Percentiles rank a stretch among this genome's conserved stretches.
phyloP scores from a whole-genome alignment of 2,888 invertebrate genomes.

The Pheosia tremula region DNA sequence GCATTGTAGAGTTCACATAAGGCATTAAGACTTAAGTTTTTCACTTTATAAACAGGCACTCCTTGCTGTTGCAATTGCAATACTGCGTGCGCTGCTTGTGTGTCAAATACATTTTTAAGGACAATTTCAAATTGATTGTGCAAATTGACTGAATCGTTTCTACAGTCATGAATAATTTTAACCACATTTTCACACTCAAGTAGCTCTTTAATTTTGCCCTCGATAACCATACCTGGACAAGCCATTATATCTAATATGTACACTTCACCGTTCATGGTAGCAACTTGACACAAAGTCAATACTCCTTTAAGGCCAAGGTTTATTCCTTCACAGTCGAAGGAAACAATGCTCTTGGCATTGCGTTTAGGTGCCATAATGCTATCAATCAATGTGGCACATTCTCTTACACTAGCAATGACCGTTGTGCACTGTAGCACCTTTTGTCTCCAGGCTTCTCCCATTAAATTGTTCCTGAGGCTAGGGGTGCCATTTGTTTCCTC shows the following conservation, averaged over 20 bases:
- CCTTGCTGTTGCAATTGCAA: constrained; percentile 95
- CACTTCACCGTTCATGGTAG: constrained; percentile 91
- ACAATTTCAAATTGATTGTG: constrained; percentile 94
- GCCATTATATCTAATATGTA: constrained; percentile 95
- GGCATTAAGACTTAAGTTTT: constrained; percentile 95
- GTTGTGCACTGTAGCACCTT: constrained; percentile 92
- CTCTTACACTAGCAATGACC: constrained; percentile 91
- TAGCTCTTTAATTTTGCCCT: constrained; percentile 91
- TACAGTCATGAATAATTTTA: constrained; percentile 96
- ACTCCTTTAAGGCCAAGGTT: constrained; percentile 95
- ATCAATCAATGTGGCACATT: constrained; percentile 90
- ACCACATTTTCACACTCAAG: constrained; percentile 92
- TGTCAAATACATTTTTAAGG: constrained; percentile 94
- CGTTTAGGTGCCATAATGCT: constrained; percentile 87
- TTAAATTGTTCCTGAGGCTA: constrained; percentile 71
- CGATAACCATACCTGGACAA: constrained; percentile 90
- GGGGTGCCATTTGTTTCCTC: constrained; percentile 75
- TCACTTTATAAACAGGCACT: constrained; percentile 97
- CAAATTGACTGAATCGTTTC: constrained; percentile 95
- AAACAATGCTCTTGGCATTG: constrained; percentile 86
- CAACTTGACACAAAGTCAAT: constrained; percentile 93
- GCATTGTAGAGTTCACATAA: constrained; percentile 95
- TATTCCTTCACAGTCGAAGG: constrained; percentile 97
- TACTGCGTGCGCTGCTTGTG: constrained; percentile 96
- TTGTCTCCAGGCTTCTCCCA: constrained; percentile 91